phyloP scores from a whole-genome alignment of 2,888 invertebrate species.

The Sinotaia quadrata region DNA sequence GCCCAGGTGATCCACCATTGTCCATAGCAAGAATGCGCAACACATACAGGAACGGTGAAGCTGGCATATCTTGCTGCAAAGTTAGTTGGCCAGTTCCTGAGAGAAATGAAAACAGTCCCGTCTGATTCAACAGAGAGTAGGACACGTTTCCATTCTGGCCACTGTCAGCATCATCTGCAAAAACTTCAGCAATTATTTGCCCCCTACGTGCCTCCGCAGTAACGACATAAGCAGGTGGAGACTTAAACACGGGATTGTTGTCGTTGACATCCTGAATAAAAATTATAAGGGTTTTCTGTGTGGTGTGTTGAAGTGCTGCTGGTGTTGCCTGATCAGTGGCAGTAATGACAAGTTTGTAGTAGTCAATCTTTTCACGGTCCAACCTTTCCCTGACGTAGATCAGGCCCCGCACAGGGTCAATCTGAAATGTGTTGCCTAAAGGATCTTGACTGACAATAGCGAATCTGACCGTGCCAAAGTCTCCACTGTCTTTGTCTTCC shows the following conservation, averaged over 20 bases:
- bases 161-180: conserved; percentile 90
- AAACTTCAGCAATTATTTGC: conserved; percentile 83
- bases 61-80: conserved; percentile 28
- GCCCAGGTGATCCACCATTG: conserved; percentile 35
- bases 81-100: conserved; percentile 33
- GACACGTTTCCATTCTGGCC: conserved; percentile 93
- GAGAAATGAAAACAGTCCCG: conserved; percentile 32
- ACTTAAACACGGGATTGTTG: conserved; percentile 88
- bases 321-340: conserved; percentile 92
- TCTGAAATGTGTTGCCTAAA: conserved; percentile 85
- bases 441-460: conserved; percentile 88
- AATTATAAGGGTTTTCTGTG: conserved; percentile 90
- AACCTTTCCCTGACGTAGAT: conserved; percentile 89
- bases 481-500: conserved; percentile 90
- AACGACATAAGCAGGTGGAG: conserved; percentile 83
- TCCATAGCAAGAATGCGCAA: conserved; percentile 51
- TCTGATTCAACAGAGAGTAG: conserved; percentile 67
- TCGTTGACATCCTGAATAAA: conserved; percentile 93
- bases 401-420: conserved; percentile 84
- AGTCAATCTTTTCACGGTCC: conserved; percentile 91
- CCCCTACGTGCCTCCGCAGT: conserved; percentile 71
- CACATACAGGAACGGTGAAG: conserved; percentile 39
- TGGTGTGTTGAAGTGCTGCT: conserved; percentile 81
- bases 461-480: conserved; percentile 87
- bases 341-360: conserved; percentile 88